These are phyloP conservation scores for Nanorana parkeri DNA, from an alignment of 2,113 vertebrate genomes.

Conservation along the genomic window DNA sequence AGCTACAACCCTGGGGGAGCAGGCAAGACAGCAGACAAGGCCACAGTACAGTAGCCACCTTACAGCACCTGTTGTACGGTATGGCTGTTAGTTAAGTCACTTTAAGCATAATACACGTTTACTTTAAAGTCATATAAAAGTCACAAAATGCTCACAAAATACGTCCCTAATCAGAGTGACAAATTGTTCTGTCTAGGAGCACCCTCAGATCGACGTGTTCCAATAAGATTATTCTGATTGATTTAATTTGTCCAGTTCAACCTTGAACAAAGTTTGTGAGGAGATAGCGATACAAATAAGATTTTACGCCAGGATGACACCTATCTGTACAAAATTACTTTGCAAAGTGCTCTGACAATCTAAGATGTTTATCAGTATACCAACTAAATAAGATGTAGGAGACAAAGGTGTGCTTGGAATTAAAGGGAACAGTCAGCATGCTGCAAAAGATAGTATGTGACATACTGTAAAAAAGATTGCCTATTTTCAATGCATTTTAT, in stretches of 20 bases:
- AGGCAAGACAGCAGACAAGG: too few relatives aligned
- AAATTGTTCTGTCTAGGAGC: conserved; percentile 44
- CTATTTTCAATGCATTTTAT: neutral
- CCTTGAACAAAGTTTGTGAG: conserved; percentile 52
- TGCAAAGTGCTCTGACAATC: conserved; percentile 14
- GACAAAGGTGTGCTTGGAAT: conserved; percentile 5
- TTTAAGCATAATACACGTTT: too few relatives aligned
- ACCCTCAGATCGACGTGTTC: conserved; percentile 33
- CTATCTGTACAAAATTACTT: conserved; percentile 32
- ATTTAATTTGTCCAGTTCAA: conserved; percentile 53
- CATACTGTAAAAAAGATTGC: neutral
- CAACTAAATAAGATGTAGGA: conserved; percentile 2
- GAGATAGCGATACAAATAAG: conserved; percentile 49
- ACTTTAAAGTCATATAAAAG: conserved; percentile 47
- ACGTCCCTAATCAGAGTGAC: conserved; percentile 48
- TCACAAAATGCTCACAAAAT: conserved; percentile 49
- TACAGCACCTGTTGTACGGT: too few relatives aligned
- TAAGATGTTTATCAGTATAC: conserved; percentile 37
- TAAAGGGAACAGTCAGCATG: neutral
- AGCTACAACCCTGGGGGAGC: too few relatives aligned
- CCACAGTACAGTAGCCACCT: too few relatives aligned
- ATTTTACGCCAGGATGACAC: conserved; percentile 23
- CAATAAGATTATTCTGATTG: conserved; percentile 55
- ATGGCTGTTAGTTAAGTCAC: too few relatives aligned
- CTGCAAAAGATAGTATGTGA: neutral